These are phyloP conservation scores for Sphaeridia pumilis DNA, from an alignment of 2,888 invertebrate genomes.

Conservation along the genomic window DNA sequence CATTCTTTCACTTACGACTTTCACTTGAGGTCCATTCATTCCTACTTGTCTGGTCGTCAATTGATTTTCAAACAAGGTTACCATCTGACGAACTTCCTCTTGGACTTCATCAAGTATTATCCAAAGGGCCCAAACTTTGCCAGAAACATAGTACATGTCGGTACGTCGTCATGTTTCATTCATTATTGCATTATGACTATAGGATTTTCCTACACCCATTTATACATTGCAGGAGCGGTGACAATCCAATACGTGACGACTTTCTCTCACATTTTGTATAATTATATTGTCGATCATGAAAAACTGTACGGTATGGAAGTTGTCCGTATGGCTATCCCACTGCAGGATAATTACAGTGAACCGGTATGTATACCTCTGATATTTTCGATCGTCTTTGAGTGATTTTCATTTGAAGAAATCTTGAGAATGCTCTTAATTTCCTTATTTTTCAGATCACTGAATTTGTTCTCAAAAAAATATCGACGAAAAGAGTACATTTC, in stretches of 20 bases:
- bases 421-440: too few relatives aligned
- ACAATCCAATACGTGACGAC: slow-evolving; percentile 50
- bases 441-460: slow-evolving; percentile 42
- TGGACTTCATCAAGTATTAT: slow-evolving; percentile 65
- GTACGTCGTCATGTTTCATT: too few relatives aligned
- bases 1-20: slow-evolving; percentile 69
- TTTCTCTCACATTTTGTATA: slow-evolving; percentile 53
- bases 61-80: slow-evolving; percentile 50
- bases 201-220: too few relatives aligned
- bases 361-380: too few relatives aligned
- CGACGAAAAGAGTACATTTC: slow-evolving; percentile 48
- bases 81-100: slow-evolving; percentile 58
- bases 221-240: slow-evolving; percentile 49
- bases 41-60: slow-evolving; percentile 50
- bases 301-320: slow-evolving; percentile 56
- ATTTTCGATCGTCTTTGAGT: too few relatives aligned
- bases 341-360: slow-evolving; percentile 23
- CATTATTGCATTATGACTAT: too few relatives aligned
- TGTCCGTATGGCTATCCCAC: slow-evolving; percentile 47
- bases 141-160: slow-evolving; percentile 57
- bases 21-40: slow-evolving; percentile 55
- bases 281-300: slow-evolving; percentile 56
- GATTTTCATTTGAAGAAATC: too few relatives aligned
- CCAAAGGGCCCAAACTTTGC: slow-evolving; percentile 65
- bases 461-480: slow-evolving; percentile 52